phyloP scores from a whole-genome alignment of 2,797 vertebrate genomes.

The Lates japonicus region DNA sequence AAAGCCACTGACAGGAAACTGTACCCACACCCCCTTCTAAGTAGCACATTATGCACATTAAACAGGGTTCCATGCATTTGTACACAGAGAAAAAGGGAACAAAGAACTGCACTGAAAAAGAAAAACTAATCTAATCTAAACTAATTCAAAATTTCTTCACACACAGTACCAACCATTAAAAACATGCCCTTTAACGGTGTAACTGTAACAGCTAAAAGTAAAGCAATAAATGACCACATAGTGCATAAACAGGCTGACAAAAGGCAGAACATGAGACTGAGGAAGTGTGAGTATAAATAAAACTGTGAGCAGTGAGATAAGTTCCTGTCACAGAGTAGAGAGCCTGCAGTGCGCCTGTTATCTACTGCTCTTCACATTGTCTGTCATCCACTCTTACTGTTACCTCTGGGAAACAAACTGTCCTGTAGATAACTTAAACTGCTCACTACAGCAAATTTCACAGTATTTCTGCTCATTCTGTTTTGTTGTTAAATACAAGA shows the following conservation, averaged over 20 bases:
- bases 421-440: neutral
- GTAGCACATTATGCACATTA: neutral
- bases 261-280: conserved; percentile 56
- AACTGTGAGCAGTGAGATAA: conserved; percentile 70
- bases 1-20: neutral
- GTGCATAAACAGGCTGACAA: conserved; percentile 9
- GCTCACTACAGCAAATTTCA: neutral
- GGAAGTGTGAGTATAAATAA: conserved; percentile 77
- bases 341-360: conserved; percentile 25
- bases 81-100: neutral
- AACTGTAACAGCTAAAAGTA: neutral
- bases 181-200: neutral
- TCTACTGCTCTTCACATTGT: conserved; percentile 35
- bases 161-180: neutral
- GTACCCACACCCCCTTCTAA: neutral
- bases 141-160: neutral
- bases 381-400: conserved; percentile 1
- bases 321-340: conserved; percentile 31
- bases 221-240: neutral
- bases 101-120: neutral
- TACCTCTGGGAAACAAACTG: neutral
- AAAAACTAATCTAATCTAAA: neutral
- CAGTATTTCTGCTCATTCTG: neutral
- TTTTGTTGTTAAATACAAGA: neutral
- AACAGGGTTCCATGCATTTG: neutral